These are phyloP conservation scores for Amphipoea lucens DNA, from an alignment of 2,888 invertebrate genomes.

Conservation along the genomic window DNA sequence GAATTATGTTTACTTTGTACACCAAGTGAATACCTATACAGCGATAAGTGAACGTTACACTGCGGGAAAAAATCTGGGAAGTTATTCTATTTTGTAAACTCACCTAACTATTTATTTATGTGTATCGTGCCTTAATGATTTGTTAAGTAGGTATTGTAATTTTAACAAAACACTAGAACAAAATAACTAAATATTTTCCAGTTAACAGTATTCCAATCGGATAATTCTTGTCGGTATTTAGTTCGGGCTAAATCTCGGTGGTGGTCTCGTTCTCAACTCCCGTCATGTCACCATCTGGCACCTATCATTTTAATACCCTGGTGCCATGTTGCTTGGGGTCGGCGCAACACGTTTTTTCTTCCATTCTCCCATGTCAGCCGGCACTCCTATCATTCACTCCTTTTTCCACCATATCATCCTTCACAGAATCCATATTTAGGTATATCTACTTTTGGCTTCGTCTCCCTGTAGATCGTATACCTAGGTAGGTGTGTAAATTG, in stretches of 20 bases:
- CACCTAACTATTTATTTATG: neutral
- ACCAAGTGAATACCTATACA: neutral
- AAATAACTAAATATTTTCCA: neutral
- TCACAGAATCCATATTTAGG: neutral
- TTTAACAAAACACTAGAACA: neutral
- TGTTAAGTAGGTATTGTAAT: neutral
- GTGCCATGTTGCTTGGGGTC: neutral
- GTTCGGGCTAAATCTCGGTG: neutral
- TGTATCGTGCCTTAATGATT: neutral
- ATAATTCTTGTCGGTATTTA: neutral
- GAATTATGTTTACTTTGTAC: conserved; percentile 11
- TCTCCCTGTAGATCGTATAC: neutral
- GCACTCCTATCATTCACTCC: neutral
- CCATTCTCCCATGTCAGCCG: neutral
- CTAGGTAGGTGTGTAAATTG: too few species aligned
- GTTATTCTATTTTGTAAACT: neutral
- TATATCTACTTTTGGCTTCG: neutral
- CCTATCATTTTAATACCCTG: neutral
- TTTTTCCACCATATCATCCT: neutral
- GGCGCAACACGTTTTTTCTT: neutral
- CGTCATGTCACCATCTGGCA: neutral
- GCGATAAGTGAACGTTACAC: neutral
- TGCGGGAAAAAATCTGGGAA: too few species aligned
- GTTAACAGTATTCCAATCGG: neutral
- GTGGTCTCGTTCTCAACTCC: neutral